Conservation (phyloP, 2,113 vertebrate species). For the Onychorhynchus coronatus region DNA sequence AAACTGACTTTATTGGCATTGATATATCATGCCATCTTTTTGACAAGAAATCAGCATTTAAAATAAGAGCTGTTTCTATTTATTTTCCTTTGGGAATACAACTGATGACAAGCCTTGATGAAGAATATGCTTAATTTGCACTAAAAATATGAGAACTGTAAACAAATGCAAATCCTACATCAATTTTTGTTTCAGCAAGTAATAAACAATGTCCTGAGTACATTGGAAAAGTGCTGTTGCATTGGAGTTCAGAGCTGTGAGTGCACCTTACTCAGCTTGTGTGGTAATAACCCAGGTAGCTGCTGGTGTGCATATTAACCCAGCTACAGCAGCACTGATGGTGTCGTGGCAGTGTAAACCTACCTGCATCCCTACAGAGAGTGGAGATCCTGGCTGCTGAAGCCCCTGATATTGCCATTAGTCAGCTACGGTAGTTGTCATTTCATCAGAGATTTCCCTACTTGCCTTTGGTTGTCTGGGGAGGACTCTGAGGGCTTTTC, state of each 20-base stretch:
- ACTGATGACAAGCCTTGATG: not conserved
- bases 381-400: not conserved
- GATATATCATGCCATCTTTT: not conserved
- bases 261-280: accelerated
- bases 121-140: slow-evolving; percentile 28
- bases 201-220: not conserved
- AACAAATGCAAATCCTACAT: not conserved
- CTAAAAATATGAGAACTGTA: not conserved
- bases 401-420: not conserved
- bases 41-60: slow-evolving; percentile 39
- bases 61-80: slow-evolving; percentile 11
- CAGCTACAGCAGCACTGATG: not conserved
- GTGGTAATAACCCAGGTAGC: not conserved
- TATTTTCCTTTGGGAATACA: not conserved
- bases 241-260: not conserved
- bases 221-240: not conserved
- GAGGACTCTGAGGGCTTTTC: not conserved
- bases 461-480: not conserved
- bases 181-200: not conserved
- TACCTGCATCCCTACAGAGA: not conserved
- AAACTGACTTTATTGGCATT: not conserved
- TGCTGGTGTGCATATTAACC: accelerated
- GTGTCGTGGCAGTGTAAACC: not conserved
- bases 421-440: accelerated
- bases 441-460: not conserved